phyloP scores from a whole-genome alignment of 2,113 vertebrate genomes.

The Centropus unirufus region DNA sequence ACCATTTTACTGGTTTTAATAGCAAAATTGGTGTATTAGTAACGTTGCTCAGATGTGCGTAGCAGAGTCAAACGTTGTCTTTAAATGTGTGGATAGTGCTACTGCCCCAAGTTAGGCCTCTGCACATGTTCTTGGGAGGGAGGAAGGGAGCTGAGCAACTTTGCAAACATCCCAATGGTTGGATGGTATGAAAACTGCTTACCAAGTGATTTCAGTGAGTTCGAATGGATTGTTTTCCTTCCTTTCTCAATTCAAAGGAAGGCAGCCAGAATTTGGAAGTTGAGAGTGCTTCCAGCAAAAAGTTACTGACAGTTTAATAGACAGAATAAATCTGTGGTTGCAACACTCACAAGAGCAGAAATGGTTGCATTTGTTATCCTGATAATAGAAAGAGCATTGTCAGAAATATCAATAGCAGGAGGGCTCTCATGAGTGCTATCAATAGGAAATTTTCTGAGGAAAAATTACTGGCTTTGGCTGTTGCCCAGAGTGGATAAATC shows the following conservation, averaged over 20 bases:
- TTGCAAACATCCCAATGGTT: background rate
- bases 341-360: background rate
- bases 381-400: slow-evolving; percentile 16
- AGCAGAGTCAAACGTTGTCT: background rate
- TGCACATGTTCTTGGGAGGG: background rate
- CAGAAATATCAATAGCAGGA: background rate
- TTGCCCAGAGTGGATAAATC: background rate
- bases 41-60: background rate
- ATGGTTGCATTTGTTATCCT: background rate
- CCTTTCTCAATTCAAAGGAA: background rate
- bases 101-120: background rate
- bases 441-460: background rate
- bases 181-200: background rate
- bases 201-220: background rate
- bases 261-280: background rate
- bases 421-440: background rate
- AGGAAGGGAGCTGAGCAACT: background rate
- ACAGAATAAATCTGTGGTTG: background rate
- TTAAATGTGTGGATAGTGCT: background rate
- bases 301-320: slow-evolving; percentile 25
- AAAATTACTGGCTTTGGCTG: background rate
- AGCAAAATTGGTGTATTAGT: background rate
- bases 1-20: background rate
- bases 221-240: background rate
- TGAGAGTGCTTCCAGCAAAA: background rate